phyloP scores from a whole-genome alignment of 1,140 invertebrate species.

The Dolichoris vasculosae region DNA sequence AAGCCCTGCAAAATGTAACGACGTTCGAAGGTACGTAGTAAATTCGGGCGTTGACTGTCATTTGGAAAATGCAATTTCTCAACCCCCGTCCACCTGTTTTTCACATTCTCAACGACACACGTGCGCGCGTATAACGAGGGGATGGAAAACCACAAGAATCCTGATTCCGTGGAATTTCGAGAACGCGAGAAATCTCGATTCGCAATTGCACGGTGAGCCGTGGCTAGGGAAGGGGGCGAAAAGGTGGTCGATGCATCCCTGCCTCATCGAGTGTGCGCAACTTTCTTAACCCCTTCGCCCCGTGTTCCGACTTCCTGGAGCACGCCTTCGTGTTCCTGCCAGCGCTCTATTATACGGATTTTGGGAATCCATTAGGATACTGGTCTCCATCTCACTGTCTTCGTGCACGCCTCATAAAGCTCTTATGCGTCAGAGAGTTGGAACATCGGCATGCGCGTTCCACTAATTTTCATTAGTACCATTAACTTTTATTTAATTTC shows the following conservation, averaged over 20 bases:
- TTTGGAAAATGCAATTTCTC: background rate
- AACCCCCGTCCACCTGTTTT: background rate
- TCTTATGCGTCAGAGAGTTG: background rate
- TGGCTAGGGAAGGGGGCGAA: background rate
- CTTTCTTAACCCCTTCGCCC: constrained; percentile 26
- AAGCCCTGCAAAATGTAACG: background rate
- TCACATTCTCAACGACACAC: background rate
- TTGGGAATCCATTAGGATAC: constrained; percentile 39
- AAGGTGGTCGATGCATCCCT: background rate
- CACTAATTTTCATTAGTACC: background rate
- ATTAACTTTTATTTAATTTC: constrained; percentile 11
- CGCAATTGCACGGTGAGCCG: background rate
- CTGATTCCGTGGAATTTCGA: constrained; percentile 13
- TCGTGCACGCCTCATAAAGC: background rate
- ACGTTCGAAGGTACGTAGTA: background rate
- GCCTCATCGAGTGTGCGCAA: background rate
- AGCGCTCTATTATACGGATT: constrained; percentile 21
- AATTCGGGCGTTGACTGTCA: background rate
- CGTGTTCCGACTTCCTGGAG: background rate
- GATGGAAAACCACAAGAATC: constrained; percentile 31
- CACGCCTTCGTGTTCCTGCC: background rate
- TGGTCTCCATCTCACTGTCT: background rate
- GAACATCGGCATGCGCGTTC: background rate
- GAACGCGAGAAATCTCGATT: constrained; percentile 33
- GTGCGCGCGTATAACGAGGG: background rate